Evolutionary conservation across 1,140 invertebrate species (phyloP), one percentile per base, ranked within the genome.

Genomic region (Xylocopa sonorina): DNA sequence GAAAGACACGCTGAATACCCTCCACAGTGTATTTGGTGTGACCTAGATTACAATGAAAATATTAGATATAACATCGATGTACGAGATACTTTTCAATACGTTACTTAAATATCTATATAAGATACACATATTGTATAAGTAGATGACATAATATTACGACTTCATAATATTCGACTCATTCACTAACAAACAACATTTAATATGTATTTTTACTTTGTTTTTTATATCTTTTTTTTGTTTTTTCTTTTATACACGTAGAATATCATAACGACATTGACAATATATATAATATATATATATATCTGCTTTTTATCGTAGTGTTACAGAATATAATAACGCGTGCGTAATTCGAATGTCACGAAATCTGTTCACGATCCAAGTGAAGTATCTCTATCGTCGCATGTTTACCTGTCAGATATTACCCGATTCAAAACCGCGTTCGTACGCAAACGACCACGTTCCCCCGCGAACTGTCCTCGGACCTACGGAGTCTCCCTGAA

Each of bases 21-120:
- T 90, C 82, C 84, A 90, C 83, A 89, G 82, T 91, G 79, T 90
- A 89, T 91, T 91, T 88, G 78, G 82, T 89, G 82, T 89, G 78
- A 89, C 85, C 83, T 82, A 89, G 81, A 88, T 89, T 88, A 81
- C 83, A 87, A 87, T 87, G 84, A 88, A 87, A 90, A 89, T 87
- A 89, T 84, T 76, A 85, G 78, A 87, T 84, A 88, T 84, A 88
- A 87, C 86, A 90, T 87, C 75, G 72, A 88, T 82, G 74, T 88
- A 85, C 81, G 64, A 87, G 82, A 86, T 88, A 88, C 43, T 81
- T 81, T 78, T 74, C 60, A 80, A 85, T 88, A 87, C 51, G 60
- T 86, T 86, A 76, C 68, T 87, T 84, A 82, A 81, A 80, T 89
- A 60, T 73, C 78, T 85, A 88, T 81, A 38, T 67, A 72, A 84